Conservation (phyloP, 2,888 invertebrate species). For the Cacoxenus indagator region DNA sequence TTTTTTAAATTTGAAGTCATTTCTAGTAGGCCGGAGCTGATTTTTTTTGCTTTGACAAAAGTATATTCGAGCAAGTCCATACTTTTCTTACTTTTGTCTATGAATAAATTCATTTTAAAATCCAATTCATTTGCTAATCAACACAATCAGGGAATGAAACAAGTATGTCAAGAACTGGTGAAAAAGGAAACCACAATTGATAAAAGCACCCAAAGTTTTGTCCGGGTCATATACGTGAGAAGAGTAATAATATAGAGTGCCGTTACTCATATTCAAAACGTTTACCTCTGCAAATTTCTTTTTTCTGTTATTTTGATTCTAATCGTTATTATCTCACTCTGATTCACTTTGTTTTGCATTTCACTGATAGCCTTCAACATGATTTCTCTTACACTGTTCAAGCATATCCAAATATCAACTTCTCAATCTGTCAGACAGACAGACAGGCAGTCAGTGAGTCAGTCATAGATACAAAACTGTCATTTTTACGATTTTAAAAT, state of each 20-base stretch:
- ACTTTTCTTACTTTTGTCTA: no score
- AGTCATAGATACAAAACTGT: neutral
- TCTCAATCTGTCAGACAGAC: neutral
- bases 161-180: no score
- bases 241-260: neutral
- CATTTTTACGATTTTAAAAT: conserved; percentile 13
- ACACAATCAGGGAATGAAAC: no score
- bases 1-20: no score
- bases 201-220: neutral
- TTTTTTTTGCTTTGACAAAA: no score
- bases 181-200: no score
- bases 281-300: neutral
- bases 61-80: no score
- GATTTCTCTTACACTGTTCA: conserved; percentile 2
- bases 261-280: neutral
- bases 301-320: neutral
- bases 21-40: no score
- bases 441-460: neutral
- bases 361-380: neutral
- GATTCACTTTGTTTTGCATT: neutral
- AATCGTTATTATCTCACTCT: neutral
- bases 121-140: no score
- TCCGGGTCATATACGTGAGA: neutral
- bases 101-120: no score
- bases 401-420: conserved; percentile 3